Evolutionary conservation across 2,888 invertebrate genomes (phyloP), one percentile per base, ranked within the genome.

Genomic region (Drosophila meridiana): DNA sequence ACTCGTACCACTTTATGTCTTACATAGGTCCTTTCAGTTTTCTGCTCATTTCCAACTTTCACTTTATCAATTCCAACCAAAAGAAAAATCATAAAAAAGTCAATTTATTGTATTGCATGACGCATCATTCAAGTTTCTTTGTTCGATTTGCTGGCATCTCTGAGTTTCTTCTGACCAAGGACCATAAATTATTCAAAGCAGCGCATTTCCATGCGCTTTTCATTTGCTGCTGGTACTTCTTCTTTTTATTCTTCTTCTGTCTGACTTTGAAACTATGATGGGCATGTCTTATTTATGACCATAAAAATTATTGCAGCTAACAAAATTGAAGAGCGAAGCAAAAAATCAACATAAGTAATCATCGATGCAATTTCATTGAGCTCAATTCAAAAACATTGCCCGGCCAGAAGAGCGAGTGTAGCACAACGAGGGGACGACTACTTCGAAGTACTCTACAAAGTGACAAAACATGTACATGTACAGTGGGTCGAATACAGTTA

Each of bases 281-380:
- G 61, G 40, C 73, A 76, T 70, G 56, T 80, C 74, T 78, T 79
- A 86, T 87, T 87, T 83, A 89, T 85, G 89, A 82, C 67, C 73
- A 63, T 74, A 64, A 79, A 82, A 81, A 73, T 73, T 55, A 59
- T 72, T 73, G 82, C 84, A 69, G 52, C 66, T 11, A 63, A 56
- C 57, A 58, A 76, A 80, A 77, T 47, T 78, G 82, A 81, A 72
- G 68, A 73, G 76, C 59, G 43, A 74, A 86, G 71, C 75, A 60
- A 53, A 82, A 78, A 85, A 89, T 89, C 90, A 89, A 87, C 90
- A 90, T 89, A 80, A 78, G 68, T 73, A 81, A 87, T 90, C 90
- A 90, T 90, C 74, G 83, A 76, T 83, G 82, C 87, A 88, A 87
- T 91, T 90, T 80, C 90, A 83, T 90, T 87, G 90, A 87, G 90